These are phyloP conservation scores for Drosophila trapezifrons DNA, from an alignment of 1,140 invertebrate genomes.

Conservation along the genomic window DNA sequence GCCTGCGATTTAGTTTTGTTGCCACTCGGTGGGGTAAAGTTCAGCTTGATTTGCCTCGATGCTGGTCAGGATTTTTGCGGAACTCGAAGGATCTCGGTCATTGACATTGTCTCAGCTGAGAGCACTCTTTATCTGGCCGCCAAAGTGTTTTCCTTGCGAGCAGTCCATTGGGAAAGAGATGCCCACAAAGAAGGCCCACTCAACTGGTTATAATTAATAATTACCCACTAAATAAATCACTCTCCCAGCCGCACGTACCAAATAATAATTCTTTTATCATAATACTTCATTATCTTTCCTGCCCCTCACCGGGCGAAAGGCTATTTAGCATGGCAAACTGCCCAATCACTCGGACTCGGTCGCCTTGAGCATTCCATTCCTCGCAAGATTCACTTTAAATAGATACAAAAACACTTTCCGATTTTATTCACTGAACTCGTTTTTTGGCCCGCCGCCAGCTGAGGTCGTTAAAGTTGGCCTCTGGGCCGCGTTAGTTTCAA, in stretches of 20 bases:
- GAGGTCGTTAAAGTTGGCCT: conserved; percentile 25
- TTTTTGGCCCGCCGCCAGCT: conserved; percentile 15
- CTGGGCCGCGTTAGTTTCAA: background rate
- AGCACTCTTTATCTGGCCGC: background rate
- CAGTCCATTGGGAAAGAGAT: background rate
- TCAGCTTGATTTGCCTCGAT: conserved; percentile 34
- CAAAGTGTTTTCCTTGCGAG: background rate
- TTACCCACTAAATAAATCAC: conserved; percentile 19
- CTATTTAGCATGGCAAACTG: conserved; percentile 44
- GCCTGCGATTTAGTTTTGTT: conserved; percentile 34
- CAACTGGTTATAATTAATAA: background rate
- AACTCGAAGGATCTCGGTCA: conserved; percentile 24
- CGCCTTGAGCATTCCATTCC: conserved; percentile 53
- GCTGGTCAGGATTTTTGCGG: conserved; percentile 33
- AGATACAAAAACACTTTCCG: conserved; percentile 26
- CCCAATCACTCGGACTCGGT: conserved; percentile 27
- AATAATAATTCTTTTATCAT: conserved; percentile 54
- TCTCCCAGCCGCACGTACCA: conserved; percentile 8
- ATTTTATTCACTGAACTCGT: conserved; percentile 35
- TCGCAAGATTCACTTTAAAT: conserved; percentile 40
- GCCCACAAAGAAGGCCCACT: conserved; percentile 3
- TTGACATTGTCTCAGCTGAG: conserved; percentile 18
- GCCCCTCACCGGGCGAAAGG: conserved; percentile 15
- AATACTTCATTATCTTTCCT: background rate
- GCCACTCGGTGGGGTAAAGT: conserved; percentile 24